phyloP scores from a whole-genome alignment of 1,140 invertebrate genomes.

The Pseudobourletiella spinata region DNA sequence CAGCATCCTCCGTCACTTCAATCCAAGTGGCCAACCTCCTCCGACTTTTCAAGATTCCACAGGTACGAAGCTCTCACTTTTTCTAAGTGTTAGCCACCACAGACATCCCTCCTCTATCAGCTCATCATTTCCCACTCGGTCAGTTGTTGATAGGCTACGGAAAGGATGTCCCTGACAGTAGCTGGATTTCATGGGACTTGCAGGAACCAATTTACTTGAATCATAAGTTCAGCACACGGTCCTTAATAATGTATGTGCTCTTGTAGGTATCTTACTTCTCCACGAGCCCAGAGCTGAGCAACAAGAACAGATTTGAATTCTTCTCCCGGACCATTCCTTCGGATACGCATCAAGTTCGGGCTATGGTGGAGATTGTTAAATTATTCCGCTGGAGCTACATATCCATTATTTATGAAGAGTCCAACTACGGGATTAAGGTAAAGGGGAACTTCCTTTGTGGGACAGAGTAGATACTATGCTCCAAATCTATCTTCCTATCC shows the following conservation, averaged over 20 bases:
- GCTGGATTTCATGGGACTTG: too few species aligned
- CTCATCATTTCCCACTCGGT: too few species aligned
- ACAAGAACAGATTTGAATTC: conserved; percentile 90
- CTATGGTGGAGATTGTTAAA: conserved; percentile 89
- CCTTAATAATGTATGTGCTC: too few species aligned
- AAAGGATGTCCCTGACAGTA: too few species aligned
- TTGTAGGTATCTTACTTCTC: conserved; percentile 91
- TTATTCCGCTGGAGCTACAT: conserved; percentile 85
- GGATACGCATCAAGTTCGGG: conserved; percentile 87
- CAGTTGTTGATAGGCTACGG: too few species aligned
- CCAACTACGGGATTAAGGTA: conserved; percentile 93
- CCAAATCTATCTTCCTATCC: neutral
- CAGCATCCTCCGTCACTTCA: conserved; percentile 87
- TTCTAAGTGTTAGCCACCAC: too few species aligned
- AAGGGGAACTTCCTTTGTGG: too few species aligned
- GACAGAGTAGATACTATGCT: too few species aligned
- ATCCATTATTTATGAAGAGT: conserved; percentile 92
- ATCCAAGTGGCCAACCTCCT: conserved; percentile 93
- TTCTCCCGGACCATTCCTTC: conserved; percentile 91
- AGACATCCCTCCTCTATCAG: too few species aligned
- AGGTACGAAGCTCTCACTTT: conserved; percentile 52
- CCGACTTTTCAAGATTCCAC: conserved; percentile 87
- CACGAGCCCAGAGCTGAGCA: conserved; percentile 86
- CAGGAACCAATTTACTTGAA: too few species aligned
- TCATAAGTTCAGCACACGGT: too few species aligned